Evolutionary conservation across 2,888 invertebrate species (phyloP), one percentile per base, ranked within the genome.

Genomic region (Pristionchus mayeri): DNA sequence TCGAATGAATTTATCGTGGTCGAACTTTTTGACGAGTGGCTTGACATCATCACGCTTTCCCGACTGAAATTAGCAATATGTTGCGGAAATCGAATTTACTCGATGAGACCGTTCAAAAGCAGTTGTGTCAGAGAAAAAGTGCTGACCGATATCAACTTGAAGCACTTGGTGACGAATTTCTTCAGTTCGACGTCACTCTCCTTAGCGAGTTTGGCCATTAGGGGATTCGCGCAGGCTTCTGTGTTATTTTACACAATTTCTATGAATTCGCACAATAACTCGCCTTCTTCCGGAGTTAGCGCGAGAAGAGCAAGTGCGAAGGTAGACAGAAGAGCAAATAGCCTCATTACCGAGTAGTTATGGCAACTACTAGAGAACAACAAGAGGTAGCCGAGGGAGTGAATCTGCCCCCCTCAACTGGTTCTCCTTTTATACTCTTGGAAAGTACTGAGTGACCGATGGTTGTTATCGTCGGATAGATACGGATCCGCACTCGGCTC

Each of bases 121-220:
- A n/a, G n/a, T n/a, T n/a, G n/a, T 4, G 54, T 54, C n/a, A 54
- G 54, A 54, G 4, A 21, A 54, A 13, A 4, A 4, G 4, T 4
- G 40, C 44, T 71, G 11, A 71, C 71, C 21, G n/a, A 40, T n/a
- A 71, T 44, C 71, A 71, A 24, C 13, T 71, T 71, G 71, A 71
- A 71, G 71, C 71, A 71, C 13, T 71, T 71, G 0, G 71, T 71
- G 7, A 71, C 71, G 40, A 71, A 71, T 24, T 71, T 71, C 40
- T 71, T 71, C 40, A 34, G 21, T 3, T 71, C 71, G 7, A 9
- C 40, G 40, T 71, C 71, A 0, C 21, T 21, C 30, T 71, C 71
- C 24, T 71, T 71, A 0, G 71, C 71, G 2, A 71, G 71, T 71
- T 71, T 71, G 7, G 71, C 37, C 71, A 71, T 71, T 13, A 71